phyloP scores from a whole-genome alignment of 1,140 invertebrate species.

The Parapsyche elsis region DNA sequence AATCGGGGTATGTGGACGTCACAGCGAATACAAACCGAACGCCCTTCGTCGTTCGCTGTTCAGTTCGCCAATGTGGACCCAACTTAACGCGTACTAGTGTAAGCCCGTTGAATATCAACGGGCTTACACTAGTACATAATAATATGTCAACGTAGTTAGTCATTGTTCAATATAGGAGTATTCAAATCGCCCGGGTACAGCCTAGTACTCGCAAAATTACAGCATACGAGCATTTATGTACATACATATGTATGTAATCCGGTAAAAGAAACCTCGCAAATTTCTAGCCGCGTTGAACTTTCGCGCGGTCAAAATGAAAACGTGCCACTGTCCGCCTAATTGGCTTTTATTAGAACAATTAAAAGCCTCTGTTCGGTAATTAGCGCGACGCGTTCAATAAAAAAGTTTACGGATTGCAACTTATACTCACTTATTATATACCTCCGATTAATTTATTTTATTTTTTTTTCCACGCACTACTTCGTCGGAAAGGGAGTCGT shows the following conservation, averaged over 20 bases:
- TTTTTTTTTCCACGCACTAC: neutral
- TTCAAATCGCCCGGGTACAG: no score
- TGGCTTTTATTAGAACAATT: slow-evolving; percentile 26
- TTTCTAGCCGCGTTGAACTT: no score
- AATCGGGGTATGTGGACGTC: no score
- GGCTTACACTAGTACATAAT: no score
- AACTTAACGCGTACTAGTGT: no score
- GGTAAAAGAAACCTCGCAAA: neutral
- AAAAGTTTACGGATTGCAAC: slow-evolving; percentile 26
- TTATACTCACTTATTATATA: neutral
- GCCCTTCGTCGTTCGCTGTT: no score
- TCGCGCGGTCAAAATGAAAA: neutral
- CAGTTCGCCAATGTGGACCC: no score
- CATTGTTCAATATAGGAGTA: no score
- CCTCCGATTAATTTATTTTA: neutral
- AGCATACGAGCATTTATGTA: neutral
- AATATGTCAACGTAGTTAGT: no score
- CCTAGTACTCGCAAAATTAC: no score
- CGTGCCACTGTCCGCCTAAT: neutral
- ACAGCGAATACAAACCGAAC: no score
- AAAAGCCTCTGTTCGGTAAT: slow-evolving; percentile 22
- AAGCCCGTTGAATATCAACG: no score
- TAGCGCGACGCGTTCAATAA: slow-evolving; percentile 31
- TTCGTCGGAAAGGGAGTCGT: neutral
- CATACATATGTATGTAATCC: neutral